Percentiles rank a stretch among this genome's conserved stretches.
phyloP scores from a whole-genome alignment of 2,797 vertebrate species.

The Carcharodon carcharias region DNA sequence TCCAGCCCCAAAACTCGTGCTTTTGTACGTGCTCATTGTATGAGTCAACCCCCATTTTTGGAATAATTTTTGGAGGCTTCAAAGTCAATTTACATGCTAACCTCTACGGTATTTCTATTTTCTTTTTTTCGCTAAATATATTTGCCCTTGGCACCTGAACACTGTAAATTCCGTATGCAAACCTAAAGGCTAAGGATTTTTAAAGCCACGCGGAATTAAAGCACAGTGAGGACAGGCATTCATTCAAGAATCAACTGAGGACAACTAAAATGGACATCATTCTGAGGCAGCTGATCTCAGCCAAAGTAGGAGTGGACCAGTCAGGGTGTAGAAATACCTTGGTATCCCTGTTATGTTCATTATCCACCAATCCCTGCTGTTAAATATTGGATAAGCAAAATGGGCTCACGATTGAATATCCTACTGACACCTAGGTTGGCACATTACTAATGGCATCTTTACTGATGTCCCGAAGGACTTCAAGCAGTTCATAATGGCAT shows the following conservation, averaged over 20 bases:
- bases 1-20: too few relatives aligned
- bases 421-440: not conserved
- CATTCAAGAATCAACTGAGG: not conserved
- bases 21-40: too few relatives aligned
- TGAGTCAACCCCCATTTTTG: too few relatives aligned
- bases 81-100: too few relatives aligned
- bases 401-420: not conserved
- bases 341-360: not conserved
- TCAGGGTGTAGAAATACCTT: not conserved
- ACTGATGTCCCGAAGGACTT: not conserved
- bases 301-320: not conserved
- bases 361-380: not conserved
- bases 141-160: not conserved
- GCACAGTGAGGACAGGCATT: not conserved
- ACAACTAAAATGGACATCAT: not conserved
- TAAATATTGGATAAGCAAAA: not conserved
- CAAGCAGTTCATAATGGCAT: not conserved
- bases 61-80: too few relatives aligned
- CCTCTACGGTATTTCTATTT: not conserved
- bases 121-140: not conserved
- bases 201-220: not conserved
- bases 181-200: not conserved
- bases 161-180: not conserved
- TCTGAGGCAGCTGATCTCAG: not conserved
- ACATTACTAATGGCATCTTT: not conserved